These are phyloP conservation scores for Copidosoma floridanum DNA, from an alignment of 1,140 invertebrate genomes.

Conservation along the genomic window DNA sequence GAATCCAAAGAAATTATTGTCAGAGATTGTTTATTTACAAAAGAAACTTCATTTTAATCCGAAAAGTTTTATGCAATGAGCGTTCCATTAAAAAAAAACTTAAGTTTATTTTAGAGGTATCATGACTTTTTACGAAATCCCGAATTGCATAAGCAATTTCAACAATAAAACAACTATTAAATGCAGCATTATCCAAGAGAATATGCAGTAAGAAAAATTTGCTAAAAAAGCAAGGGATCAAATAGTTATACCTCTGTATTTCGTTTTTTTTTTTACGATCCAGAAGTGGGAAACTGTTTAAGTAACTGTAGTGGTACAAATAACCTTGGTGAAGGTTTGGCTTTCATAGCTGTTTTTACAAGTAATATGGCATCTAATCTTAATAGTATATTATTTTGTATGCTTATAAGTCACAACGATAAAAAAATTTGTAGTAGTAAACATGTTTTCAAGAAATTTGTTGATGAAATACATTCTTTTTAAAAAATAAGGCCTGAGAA, in stretches of 20 bases:
- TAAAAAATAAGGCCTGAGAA: neutral
- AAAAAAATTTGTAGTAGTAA: neutral
- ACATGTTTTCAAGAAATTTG: neutral
- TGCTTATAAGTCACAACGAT: neutral
- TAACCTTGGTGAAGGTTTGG: constrained; percentile 26
- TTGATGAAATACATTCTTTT: too few species aligned
- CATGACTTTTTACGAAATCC: too few species aligned
- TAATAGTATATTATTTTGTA: constrained; percentile 16
- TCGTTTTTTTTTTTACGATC: constrained; percentile 32
- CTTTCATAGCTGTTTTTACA: constrained; percentile 18
- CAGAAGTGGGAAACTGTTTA: too few species aligned
- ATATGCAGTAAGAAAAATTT: constrained; percentile 11
- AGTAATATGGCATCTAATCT: too few species aligned
- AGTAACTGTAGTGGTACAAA: constrained; percentile 26
- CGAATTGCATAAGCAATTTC: constrained; percentile 14
- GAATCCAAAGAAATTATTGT: constrained; percentile 1
- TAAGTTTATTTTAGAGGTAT: constrained; percentile 26
- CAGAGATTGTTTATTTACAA: too few species aligned
- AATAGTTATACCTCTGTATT: constrained; percentile 26
- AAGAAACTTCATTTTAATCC: neutral
- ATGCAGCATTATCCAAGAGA: constrained; percentile 18
- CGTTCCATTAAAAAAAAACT: too few species aligned
- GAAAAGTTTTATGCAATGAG: neutral
- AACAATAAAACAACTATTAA: constrained; percentile 7
- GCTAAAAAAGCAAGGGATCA: neutral